phyloP scores from a whole-genome alignment of 1,140 invertebrate species.

The Pectinophora gossypiella region DNA sequence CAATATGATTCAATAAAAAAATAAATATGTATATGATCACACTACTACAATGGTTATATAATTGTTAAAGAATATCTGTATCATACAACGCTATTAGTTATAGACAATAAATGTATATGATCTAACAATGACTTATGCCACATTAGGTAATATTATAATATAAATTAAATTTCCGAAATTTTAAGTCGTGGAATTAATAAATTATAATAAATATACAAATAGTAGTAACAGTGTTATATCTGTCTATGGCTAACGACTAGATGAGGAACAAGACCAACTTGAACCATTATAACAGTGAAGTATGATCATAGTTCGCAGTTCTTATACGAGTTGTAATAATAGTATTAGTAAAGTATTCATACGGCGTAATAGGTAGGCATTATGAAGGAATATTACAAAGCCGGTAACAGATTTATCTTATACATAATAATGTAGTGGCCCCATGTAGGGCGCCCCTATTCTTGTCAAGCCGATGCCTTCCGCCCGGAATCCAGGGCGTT shows the following conservation, averaged over 20 bases:
- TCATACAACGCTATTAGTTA: neutral
- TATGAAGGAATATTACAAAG: neutral
- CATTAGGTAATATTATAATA: neutral
- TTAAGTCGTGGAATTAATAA: neutral
- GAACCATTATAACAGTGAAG: no score
- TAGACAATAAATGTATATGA: no score
- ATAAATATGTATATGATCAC: slow-evolving; percentile 3
- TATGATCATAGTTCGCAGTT: no score
- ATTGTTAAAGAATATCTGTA: neutral
- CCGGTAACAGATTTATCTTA: neutral
- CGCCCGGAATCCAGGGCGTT: neutral
- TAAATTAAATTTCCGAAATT: neutral
- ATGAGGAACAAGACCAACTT: slow-evolving; percentile 11
- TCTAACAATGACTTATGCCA: neutral
- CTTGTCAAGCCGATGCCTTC: neutral
- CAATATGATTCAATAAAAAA: slow-evolving; percentile 2
- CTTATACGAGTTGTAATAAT: no score
- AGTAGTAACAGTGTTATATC: neutral
- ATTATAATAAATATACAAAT: neutral
- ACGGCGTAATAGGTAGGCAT: neutral
- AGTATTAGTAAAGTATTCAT: neutral
- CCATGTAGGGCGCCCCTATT: neutral
- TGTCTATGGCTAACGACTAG: slow-evolving; percentile 9
- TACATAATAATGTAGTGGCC: neutral
- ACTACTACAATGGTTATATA: neutral